Percentiles rank a stretch among this genome's conserved stretches.
phyloP scores from a whole-genome alignment of 2,113 vertebrate species.

The Equus przewalskii region DNA sequence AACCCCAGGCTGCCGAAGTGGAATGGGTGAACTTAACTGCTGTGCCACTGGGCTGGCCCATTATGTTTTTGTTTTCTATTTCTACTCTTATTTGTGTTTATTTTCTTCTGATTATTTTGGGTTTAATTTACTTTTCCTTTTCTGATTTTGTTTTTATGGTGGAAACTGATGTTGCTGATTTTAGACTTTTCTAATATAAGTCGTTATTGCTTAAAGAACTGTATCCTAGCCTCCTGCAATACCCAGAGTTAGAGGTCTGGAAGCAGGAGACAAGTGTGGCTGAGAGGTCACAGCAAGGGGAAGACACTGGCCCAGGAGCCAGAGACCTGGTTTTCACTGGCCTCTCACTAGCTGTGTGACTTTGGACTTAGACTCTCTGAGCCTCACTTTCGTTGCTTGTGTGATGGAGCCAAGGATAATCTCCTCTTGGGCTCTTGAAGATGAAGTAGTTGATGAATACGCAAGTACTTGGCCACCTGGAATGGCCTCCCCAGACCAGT shows the following conservation, averaged over 20 bases:
- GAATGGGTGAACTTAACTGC: too few species aligned
- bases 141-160: background rate
- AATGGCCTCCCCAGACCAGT: background rate
- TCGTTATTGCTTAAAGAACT: background rate
- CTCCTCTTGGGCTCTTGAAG: background rate
- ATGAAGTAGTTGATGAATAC: background rate
- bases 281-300: background rate
- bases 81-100: too few species aligned
- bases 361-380: background rate
- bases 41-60: too few species aligned
- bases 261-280: background rate
- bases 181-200: constrained; percentile 33
- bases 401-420: background rate
- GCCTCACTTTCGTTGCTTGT: background rate
- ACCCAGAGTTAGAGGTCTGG: background rate
- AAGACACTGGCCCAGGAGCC: background rate
- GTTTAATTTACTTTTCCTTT: too few species aligned
- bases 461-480: background rate
- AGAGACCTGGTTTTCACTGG: background rate
- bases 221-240: background rate
- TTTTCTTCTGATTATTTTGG: too few species aligned
- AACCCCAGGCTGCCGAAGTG: too few species aligned
- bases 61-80: too few species aligned
- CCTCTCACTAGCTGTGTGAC: background rate
- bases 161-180: background rate